A percentile compares a stretch with the other conserved stretches of the same genome.
Evolutionary conservation across 2,888 invertebrate species (phyloP).

Genomic region (Ophonus ardosiacus): DNA sequence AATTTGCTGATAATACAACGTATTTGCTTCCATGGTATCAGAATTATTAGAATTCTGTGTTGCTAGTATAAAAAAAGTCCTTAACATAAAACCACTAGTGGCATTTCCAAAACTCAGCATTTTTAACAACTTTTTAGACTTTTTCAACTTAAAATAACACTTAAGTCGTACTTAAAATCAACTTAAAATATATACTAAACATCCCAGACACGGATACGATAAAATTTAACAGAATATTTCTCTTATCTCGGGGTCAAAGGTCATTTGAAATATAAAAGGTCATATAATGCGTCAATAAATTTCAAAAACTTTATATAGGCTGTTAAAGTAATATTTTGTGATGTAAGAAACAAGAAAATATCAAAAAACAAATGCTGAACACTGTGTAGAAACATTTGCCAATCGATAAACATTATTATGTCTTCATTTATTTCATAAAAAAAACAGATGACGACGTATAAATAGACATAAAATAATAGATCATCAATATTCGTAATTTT

Average conservation of each 20-base stretch:
- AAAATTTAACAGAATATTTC: neutral
- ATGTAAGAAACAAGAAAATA: no score
- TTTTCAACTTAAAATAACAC: no score
- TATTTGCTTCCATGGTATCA: constrained; percentile 57
- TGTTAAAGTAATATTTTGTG: no score
- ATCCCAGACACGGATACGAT: constrained; percentile 30
- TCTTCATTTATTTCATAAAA: neutral
- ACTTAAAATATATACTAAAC: constrained; percentile 1
- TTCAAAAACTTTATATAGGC: no score
- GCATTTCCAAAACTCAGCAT: constrained; percentile 52
- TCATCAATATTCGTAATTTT: neutral
- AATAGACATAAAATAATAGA: no score
- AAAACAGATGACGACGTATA: neutral
- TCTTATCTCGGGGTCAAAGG: constrained; percentile 23
- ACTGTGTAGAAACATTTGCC: no score
- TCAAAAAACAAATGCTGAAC: no score
- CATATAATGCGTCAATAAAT: no score
- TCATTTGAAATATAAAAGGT: neutral
- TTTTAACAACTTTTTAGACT: neutral
- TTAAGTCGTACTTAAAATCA: no score
- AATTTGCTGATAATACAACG: constrained; percentile 72
- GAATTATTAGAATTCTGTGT: constrained; percentile 57
- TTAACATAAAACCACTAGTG: constrained; percentile 58
- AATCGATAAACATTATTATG: neutral
- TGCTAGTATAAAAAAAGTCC: constrained; percentile 61